These are phyloP conservation scores for Pilophorus perplexus DNA, from an alignment of 2,888 invertebrate genomes.

Conservation along the genomic window DNA sequence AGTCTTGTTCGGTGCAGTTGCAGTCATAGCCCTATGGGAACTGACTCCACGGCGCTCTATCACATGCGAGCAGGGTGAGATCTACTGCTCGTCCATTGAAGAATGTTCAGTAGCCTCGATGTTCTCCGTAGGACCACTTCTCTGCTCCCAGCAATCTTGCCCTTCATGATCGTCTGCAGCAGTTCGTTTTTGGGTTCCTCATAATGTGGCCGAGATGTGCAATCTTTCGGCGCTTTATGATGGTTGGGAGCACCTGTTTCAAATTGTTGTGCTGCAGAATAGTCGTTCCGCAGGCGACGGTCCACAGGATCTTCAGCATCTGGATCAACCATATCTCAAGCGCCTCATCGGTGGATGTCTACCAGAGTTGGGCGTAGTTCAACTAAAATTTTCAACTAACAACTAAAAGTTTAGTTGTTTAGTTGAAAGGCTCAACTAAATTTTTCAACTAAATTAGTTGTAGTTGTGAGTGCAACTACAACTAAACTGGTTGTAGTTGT, in stretches of 20 bases:
- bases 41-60: too few relatives aligned
- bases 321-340: not conserved
- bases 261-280: not conserved
- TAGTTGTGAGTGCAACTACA: too few relatives aligned
- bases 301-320: constrained; percentile 7
- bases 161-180: constrained; percentile 14
- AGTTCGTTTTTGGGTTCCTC: not conserved
- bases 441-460: too few relatives aligned
- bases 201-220: constrained; percentile 5
- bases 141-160: constrained; percentile 4
- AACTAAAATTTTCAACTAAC: too few relatives aligned
- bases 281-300: not conserved
- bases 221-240: not conserved
- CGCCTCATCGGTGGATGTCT: not conserved
- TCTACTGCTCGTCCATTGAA: not conserved
- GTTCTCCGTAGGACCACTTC: not conserved
- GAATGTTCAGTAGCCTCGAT: not conserved
- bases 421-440: too few relatives aligned
- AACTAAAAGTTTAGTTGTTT: too few relatives aligned
- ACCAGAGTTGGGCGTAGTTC: too few relatives aligned
- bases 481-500: too few relatives aligned
- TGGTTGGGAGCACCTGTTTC: not conserved
- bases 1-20: too few relatives aligned
- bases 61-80: too few relatives aligned
- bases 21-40: too few relatives aligned